Evolutionary conservation across 2,888 invertebrate genomes (phyloP).

Genomic region (Agriopis marginaria): DNA sequence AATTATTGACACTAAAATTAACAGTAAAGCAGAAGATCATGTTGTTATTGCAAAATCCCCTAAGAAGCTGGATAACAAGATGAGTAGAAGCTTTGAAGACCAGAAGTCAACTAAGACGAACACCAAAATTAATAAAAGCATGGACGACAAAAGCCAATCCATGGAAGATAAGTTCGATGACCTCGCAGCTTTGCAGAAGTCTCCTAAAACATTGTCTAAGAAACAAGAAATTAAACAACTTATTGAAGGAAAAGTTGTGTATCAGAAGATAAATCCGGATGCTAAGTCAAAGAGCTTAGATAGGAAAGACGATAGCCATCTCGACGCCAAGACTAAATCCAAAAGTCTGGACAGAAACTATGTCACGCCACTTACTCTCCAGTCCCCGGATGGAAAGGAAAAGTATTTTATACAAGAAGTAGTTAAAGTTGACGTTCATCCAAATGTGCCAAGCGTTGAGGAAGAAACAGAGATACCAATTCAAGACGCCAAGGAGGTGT

Average conservation of each 20-base stretch:
- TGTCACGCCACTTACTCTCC: slow-evolving; percentile 71
- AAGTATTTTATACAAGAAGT: slow-evolving; percentile 83
- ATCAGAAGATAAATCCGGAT: slow-evolving; percentile 82
- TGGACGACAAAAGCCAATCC: slow-evolving; percentile 88
- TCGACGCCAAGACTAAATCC: slow-evolving; percentile 86
- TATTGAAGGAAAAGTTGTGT: slow-evolving; percentile 88
- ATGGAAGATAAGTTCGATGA: slow-evolving; percentile 88
- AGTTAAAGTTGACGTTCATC: slow-evolving; percentile 81
- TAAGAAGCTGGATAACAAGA: slow-evolving; percentile 88
- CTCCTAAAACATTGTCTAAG: slow-evolving; percentile 86
- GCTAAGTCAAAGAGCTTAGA: slow-evolving; percentile 90
- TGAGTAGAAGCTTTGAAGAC: slow-evolving; percentile 88
- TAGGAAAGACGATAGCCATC: slow-evolving; percentile 86
- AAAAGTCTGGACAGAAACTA: slow-evolving; percentile 90
- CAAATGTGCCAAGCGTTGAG: slow-evolving; percentile 56
- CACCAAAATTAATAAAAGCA: slow-evolving; percentile 87
- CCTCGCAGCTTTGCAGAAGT: slow-evolving; percentile 84
- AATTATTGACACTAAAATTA: slow-evolving; percentile 90
- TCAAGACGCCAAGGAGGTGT: slow-evolving; percentile 64
- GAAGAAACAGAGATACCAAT: slow-evolving; percentile 57
- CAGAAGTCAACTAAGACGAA: slow-evolving; percentile 83
- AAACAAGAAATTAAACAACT: slow-evolving; percentile 88
- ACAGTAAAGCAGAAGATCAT: slow-evolving; percentile 91
- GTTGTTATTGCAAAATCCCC: slow-evolving; percentile 92
- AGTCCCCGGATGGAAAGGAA: slow-evolving; percentile 68